Evolutionary conservation across 2,113 vertebrate species (phyloP).

Genomic region (Erythrocercus mccallii): DNA sequence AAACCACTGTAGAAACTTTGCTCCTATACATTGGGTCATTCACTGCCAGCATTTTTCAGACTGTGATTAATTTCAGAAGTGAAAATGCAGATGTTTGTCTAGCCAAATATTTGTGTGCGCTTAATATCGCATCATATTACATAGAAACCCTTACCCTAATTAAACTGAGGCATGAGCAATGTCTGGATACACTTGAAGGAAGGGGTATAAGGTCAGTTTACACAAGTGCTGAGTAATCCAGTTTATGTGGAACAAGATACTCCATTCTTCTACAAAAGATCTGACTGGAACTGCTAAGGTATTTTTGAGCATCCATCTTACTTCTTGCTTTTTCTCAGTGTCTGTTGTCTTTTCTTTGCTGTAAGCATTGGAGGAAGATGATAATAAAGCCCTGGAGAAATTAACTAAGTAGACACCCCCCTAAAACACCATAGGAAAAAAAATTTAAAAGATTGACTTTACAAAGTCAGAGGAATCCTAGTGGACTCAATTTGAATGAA

Average conservation of each 20-base stretch:
- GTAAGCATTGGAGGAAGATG: neutral
- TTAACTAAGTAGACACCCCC: neutral
- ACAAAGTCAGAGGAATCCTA: neutral
- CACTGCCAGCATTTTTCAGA: slow-evolving; percentile 15
- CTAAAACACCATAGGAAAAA: neutral
- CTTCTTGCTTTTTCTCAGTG: neutral
- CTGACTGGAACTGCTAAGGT: neutral
- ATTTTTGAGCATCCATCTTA: neutral
- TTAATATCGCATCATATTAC: neutral
- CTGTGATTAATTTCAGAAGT: slow-evolving; percentile 42
- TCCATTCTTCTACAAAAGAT: neutral
- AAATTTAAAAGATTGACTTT: neutral
- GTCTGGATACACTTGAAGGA: slow-evolving; percentile 1
- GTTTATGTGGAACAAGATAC: slow-evolving; percentile 5
- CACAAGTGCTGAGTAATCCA: neutral
- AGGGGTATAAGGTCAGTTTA: slow-evolving; percentile 39
- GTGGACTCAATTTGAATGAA: neutral
- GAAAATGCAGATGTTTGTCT: slow-evolving; percentile 44
- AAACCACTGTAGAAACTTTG: neutral
- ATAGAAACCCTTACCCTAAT: neutral
- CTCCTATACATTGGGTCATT: neutral
- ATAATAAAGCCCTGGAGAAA: slow-evolving; percentile 1
- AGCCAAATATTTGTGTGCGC: slow-evolving; percentile 3
- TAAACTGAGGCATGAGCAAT: slow-evolving; percentile 10
- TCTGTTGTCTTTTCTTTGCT: neutral